These are phyloP conservation scores for Siniperca knerii DNA, from an alignment of 2,113 vertebrate species.

Conservation along the genomic window DNA sequence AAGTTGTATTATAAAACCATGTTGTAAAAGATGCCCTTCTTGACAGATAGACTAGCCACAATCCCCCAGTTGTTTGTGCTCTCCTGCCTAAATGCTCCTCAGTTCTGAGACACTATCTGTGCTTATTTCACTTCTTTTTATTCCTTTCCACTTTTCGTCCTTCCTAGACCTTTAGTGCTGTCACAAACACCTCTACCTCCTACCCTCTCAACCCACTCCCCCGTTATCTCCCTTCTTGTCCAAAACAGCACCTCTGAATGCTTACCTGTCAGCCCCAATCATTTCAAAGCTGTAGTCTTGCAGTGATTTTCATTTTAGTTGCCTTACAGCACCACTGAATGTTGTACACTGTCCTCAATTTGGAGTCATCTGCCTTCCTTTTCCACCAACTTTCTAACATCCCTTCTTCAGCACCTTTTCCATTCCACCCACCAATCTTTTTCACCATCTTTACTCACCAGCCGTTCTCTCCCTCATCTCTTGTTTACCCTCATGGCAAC, in stretches of 20 bases:
- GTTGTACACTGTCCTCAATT: conserved; percentile 53
- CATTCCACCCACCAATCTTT: conserved; percentile 36
- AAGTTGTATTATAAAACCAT: background rate
- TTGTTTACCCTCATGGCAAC: conserved; percentile 68
- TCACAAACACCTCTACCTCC: conserved; percentile 70
- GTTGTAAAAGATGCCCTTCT: conserved; percentile 18
- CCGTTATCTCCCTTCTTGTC: conserved; percentile 66
- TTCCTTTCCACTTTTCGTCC: conserved; percentile 26
- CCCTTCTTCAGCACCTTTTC: conserved; percentile 34
- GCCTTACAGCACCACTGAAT: conserved; percentile 60
- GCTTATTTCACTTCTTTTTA: conserved; percentile 42
- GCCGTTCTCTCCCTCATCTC: conserved; percentile 13
- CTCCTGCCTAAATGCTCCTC: conserved; percentile 30
- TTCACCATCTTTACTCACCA: conserved; percentile 41
- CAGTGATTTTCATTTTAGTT: conserved; percentile 66
- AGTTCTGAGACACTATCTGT: conserved; percentile 35
- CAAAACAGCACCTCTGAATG: conserved; percentile 68
- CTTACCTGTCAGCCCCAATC: conserved; percentile 73
- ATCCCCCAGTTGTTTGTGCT: conserved; percentile 31
- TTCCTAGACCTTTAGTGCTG: conserved; percentile 51
- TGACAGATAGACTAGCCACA: conserved; percentile 1
- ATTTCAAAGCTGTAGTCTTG: conserved; percentile 60
- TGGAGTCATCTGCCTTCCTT: conserved; percentile 43
- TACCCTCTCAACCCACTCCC: conserved; percentile 54
- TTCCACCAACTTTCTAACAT: conserved; percentile 31